Evolutionary conservation across 2,797 vertebrate genomes (phyloP).

Genomic region (Alcedo quadribrachys): DNA sequence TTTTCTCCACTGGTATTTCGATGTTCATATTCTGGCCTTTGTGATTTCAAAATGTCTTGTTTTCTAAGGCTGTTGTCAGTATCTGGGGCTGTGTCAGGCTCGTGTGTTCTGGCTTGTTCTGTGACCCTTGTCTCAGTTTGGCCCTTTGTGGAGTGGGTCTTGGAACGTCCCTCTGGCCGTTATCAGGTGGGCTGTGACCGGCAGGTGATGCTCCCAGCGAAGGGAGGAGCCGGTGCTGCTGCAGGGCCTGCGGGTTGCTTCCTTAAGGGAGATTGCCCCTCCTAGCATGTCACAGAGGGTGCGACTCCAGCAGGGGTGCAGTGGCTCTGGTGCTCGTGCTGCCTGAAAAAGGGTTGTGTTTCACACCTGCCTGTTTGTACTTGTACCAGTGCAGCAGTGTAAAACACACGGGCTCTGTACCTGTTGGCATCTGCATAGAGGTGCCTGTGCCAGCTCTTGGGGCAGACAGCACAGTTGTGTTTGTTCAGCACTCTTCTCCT

Average conservation of each 20-base stretch:
- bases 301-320: background rate
- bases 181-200: background rate
- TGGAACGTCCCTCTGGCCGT: background rate
- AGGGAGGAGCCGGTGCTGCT: rapidly evolving
- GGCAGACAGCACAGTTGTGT: background rate
- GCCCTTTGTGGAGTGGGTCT: background rate
- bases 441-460: background rate
- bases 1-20: background rate
- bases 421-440: background rate
- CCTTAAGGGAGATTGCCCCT: background rate
- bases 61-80: background rate
- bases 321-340: background rate
- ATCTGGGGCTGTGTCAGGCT: background rate
- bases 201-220: background rate
- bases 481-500: background rate
- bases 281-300: background rate
- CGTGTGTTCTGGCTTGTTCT: background rate
- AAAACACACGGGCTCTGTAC: background rate
- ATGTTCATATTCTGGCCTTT: background rate
- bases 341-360: background rate
- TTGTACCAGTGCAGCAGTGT: background rate
- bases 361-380: background rate
- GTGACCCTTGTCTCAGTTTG: background rate
- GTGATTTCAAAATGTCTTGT: background rate
- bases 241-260: background rate